phyloP scores from a whole-genome alignment of 2,113 vertebrate species.

The Astatoreochromis straeleni region DNA sequence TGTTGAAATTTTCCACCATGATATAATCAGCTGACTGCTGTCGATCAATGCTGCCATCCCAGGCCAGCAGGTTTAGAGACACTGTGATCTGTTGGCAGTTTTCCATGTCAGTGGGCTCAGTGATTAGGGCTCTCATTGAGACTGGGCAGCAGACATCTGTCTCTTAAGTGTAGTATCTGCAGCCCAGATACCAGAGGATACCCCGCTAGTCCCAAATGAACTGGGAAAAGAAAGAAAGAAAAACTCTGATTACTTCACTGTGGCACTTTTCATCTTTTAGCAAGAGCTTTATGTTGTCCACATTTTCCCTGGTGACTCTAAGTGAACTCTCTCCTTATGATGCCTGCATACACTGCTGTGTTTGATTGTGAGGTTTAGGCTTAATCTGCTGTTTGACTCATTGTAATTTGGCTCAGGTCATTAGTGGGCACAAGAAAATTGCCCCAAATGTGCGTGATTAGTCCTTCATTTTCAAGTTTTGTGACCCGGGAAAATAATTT shows the following conservation, averaged over 20 bases:
- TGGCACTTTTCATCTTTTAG: not conserved
- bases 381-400: not conserved
- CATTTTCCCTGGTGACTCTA: not conserved
- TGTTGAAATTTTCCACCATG: not conserved
- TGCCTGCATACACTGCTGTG: not conserved
- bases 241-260: not conserved
- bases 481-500: not conserved
- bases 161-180: constrained; percentile 22
- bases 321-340: not conserved
- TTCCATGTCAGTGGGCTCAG: not conserved
- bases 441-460: not conserved
- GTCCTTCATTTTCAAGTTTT: not conserved
- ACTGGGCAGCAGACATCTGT: not conserved
- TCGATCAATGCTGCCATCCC: not conserved
- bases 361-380: not conserved
- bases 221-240: not conserved
- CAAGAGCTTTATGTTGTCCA: not conserved
- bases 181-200: constrained; percentile 3
- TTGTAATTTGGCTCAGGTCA: not conserved
- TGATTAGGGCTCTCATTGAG: not conserved
- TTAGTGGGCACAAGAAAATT: not conserved
- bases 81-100: not conserved
- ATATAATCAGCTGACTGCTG: not conserved
- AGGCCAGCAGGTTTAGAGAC: not conserved
- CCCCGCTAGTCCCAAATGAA: not conserved